A percentile compares a stretch with the other conserved stretches of the same genome.
These are phyloP conservation scores for Acanthurus leucopareius DNA, from an alignment of 2,797 vertebrate genomes.

Conservation along the genomic window DNA sequence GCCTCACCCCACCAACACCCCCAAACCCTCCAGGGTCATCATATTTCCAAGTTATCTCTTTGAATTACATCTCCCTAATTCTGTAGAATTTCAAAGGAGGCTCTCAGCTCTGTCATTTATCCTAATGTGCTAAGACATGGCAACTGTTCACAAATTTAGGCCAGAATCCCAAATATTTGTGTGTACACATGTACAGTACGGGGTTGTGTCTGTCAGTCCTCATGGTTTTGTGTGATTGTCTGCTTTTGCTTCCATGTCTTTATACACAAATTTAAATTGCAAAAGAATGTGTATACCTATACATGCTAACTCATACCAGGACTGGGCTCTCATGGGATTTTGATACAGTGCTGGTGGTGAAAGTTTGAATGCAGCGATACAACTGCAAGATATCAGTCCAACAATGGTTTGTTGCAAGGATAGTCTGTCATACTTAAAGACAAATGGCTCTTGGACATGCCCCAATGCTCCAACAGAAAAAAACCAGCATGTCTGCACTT, in stretches of 20 bases:
- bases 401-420: neutral
- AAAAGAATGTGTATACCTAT: neutral
- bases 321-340: neutral
- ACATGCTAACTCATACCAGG: neutral
- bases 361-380: neutral
- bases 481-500: too few relatives aligned
- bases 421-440: neutral
- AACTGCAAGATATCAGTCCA: neutral
- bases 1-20: neutral
- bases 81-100: constrained; percentile 13
- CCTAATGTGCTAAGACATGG: constrained; percentile 48
- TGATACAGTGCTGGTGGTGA: neutral
- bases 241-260: constrained; percentile 11
- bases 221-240: constrained; percentile 1
- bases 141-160: constrained; percentile 58
- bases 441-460: neutral
- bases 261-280: neutral
- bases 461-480: neutral
- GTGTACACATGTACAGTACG: neutral
- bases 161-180: constrained; percentile 12
- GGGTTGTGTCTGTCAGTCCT: constrained; percentile 7
- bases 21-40: constrained; percentile 49
- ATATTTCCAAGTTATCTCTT: constrained; percentile 43
- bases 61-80: constrained; percentile 30
- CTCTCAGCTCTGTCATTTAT: constrained; percentile 29